These are phyloP conservation scores for Eucera pruinosa DNA, from an alignment of 2,888 invertebrate genomes.

Conservation along the genomic window DNA sequence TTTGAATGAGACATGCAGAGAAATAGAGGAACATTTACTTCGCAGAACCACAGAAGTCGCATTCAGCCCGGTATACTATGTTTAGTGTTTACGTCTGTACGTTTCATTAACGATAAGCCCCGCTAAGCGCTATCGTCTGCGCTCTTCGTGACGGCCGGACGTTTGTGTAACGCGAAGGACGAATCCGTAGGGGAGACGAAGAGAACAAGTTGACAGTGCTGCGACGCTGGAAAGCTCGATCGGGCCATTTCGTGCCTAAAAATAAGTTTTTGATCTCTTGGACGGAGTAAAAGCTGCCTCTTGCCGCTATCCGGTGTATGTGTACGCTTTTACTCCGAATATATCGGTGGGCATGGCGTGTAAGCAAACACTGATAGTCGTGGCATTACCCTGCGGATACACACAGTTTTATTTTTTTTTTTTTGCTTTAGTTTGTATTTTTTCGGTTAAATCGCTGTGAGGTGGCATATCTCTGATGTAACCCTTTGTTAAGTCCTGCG, in stretches of 20 bases:
- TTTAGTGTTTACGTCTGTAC: constrained; percentile 67
- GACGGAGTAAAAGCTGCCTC: constrained; percentile 24
- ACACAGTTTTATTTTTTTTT: neutral
- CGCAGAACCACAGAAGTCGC: constrained; percentile 50
- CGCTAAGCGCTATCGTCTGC: constrained; percentile 63
- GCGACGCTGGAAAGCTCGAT: constrained; percentile 20
- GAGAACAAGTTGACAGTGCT: constrained; percentile 22
- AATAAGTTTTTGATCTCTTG: constrained; percentile 31
- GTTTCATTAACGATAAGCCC: constrained; percentile 69
- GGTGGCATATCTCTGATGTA: neutral
- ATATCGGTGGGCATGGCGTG: constrained; percentile 7
- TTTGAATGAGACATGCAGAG: neutral
- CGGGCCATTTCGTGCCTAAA: constrained; percentile 37
- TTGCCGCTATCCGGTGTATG: neutral
- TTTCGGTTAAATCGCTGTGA: neutral
- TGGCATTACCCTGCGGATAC: neutral
- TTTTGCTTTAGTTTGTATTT: neutral
- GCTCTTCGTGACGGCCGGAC: constrained; percentile 47
- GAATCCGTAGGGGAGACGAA: neutral
- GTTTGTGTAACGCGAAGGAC: constrained; percentile 40
- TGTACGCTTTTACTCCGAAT: constrained; percentile 5
- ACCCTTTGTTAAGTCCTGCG: neutral
- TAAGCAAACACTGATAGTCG: constrained; percentile 19
- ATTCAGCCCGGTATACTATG: constrained; percentile 52
- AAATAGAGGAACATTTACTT: constrained; percentile 10